These are phyloP conservation scores for Amphipyra tragopoginis DNA, from an alignment of 2,888 invertebrate genomes.

Conservation along the genomic window DNA sequence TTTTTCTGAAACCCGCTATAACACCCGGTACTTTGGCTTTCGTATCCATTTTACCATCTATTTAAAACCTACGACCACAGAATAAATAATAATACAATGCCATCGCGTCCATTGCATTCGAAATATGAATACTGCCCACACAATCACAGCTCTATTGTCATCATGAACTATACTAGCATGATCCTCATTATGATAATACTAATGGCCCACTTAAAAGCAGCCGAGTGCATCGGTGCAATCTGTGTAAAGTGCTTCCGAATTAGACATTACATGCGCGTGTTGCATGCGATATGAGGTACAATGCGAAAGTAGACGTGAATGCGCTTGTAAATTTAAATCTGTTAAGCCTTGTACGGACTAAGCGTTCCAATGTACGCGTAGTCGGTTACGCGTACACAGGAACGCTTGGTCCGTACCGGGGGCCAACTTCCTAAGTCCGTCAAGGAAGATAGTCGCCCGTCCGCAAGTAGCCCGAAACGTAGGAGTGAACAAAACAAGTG, in stretches of 20 bases:
- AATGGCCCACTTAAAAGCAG: constrained; percentile 27
- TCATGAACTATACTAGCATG: constrained; percentile 13
- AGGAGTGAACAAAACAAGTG: too few relatives aligned
- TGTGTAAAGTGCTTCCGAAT: constrained; percentile 27
- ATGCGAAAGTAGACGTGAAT: not conserved
- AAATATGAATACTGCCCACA: constrained; percentile 3
- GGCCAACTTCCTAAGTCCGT: too few relatives aligned
- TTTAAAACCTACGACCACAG: too few relatives aligned
- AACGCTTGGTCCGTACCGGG: too few relatives aligned
- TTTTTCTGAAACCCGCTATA: too few relatives aligned
- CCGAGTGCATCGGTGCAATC: constrained; percentile 20
- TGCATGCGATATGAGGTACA: constrained; percentile 21
- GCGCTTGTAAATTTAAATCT: constrained; percentile 7
- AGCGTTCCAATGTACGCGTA: too few relatives aligned
- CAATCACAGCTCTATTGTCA: constrained; percentile 38
- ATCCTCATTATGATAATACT: constrained; percentile 38
- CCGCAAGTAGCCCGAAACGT: too few relatives aligned
- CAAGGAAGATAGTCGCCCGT: too few relatives aligned
- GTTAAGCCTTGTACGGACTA: too few relatives aligned
- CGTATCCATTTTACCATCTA: not conserved
- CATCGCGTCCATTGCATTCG: not conserved
- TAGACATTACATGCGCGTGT: constrained; percentile 21
- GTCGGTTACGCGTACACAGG: too few relatives aligned
- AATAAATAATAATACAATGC: not conserved
- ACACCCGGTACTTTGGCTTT: too few relatives aligned